These are phyloP conservation scores for Sinosuthora webbiana DNA, from an alignment of 2,113 vertebrate species.

Conservation along the genomic window DNA sequence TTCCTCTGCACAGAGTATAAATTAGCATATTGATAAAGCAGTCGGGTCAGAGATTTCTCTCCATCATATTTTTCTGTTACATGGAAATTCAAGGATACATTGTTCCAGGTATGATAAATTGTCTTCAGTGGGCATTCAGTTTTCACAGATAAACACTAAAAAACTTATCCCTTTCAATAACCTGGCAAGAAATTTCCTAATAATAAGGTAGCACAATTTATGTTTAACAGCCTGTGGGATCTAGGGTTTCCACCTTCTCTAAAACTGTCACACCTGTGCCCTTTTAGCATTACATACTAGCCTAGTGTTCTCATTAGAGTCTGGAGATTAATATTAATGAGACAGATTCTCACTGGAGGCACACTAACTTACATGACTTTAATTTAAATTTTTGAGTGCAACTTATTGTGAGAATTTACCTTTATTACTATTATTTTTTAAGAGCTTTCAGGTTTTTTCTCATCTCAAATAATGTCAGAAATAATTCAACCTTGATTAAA, in stretches of 20 bases:
- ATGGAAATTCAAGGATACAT: neutral
- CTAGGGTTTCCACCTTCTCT: constrained; percentile 30
- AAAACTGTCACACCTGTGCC: constrained; percentile 43
- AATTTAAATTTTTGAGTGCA: constrained; percentile 21
- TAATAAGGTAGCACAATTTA: constrained; percentile 42
- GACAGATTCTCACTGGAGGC: neutral
- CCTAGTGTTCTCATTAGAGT: constrained; percentile 34
- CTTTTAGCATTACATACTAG: constrained; percentile 40
- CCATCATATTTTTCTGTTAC: neutral
- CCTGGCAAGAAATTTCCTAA: constrained; percentile 41
- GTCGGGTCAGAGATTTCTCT: neutral
- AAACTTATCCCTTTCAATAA: neutral
- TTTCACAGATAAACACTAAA: neutral
- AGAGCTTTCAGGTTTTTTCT: neutral
- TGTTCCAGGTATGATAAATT: neutral
- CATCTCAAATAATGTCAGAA: neutral
- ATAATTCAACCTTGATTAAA: neutral
- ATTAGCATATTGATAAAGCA: constrained; percentile 9
- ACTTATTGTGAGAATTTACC: neutral
- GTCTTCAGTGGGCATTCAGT: neutral
- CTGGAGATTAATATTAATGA: constrained; percentile 64
- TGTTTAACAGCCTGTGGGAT: constrained; percentile 61
- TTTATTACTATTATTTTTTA: constrained; percentile 5
- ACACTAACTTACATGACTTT: constrained; percentile 27
- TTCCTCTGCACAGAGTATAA: neutral